Conservation (phyloP, 2,113 vertebrate species). For the Microcebus jonahi region DNA sequence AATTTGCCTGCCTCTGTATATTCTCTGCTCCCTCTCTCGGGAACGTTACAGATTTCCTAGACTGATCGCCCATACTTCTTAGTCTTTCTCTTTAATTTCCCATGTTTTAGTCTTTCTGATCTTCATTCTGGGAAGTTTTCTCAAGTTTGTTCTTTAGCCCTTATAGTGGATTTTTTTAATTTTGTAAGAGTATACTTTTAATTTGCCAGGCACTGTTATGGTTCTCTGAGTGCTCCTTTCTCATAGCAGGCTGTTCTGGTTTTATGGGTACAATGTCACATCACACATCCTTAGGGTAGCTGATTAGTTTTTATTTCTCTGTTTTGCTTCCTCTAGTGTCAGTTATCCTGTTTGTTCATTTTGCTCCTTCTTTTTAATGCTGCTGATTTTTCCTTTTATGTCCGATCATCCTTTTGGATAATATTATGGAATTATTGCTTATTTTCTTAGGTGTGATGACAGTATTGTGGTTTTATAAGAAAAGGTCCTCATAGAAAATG, state of each 20-base stretch:
- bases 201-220: neutral
- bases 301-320: neutral
- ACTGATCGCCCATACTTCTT: neutral
- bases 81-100: neutral
- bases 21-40: neutral
- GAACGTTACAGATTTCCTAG: neutral
- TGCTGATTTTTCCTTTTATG: neutral
- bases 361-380: neutral
- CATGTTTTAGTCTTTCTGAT: neutral
- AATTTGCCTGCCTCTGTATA: neutral
- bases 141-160: neutral
- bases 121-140: neutral
- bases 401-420: neutral
- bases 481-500: constrained; percentile 22
- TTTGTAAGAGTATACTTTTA: neutral
- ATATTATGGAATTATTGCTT: neutral
- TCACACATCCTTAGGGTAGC: neutral
- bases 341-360: neutral
- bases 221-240: neutral
- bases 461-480: neutral
- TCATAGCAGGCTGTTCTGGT: neutral
- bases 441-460: neutral
- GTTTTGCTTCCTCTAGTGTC: neutral
- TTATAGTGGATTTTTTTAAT: neutral
- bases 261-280: neutral